These are phyloP conservation scores for Drymodes brunneopygia DNA, from an alignment of 2,113 vertebrate genomes.

Conservation along the genomic window DNA sequence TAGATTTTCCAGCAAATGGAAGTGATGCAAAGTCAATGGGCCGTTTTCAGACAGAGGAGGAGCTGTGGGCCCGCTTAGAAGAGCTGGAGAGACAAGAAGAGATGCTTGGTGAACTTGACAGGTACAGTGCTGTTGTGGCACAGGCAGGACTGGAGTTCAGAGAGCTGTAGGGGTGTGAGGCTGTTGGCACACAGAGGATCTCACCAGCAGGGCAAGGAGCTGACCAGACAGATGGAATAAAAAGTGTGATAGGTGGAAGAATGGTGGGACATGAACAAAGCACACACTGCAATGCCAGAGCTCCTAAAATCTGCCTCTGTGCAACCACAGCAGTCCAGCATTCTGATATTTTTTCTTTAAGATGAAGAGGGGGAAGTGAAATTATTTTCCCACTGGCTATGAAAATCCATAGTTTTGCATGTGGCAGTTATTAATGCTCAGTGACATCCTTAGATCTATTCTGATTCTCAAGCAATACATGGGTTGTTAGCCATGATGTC, in stretches of 20 bases:
- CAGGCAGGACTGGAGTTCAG: neutral
- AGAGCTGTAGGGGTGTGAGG: neutral
- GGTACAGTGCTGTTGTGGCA: constrained; percentile 63
- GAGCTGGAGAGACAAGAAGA: constrained; percentile 89
- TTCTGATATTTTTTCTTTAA: neutral
- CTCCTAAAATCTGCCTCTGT: neutral
- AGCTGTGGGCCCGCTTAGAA: constrained; percentile 89
- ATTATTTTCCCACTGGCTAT: neutral
- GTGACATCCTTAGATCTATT: neutral
- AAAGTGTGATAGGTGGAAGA: neutral
- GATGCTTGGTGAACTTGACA: constrained; percentile 80
- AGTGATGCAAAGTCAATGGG: constrained; percentile 46
- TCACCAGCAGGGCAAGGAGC: neutral
- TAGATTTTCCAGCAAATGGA: constrained; percentile 66
- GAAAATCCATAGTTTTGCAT: neutral
- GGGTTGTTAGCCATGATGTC: neutral
- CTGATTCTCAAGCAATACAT: neutral
- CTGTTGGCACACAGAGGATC: neutral
- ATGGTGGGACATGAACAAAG: neutral
- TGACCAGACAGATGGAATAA: neutral
- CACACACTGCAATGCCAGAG: rapidly evolving
- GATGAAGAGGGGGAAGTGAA: neutral
- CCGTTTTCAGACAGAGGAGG: constrained; percentile 76
- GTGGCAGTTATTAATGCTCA: neutral
- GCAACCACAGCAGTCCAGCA: neutral